Percentiles rank a stretch among this genome's conserved stretches.
These are phyloP conservation scores for Carollia perspicillata DNA, from an alignment of 2,113 vertebrate genomes.

Conservation along the genomic window DNA sequence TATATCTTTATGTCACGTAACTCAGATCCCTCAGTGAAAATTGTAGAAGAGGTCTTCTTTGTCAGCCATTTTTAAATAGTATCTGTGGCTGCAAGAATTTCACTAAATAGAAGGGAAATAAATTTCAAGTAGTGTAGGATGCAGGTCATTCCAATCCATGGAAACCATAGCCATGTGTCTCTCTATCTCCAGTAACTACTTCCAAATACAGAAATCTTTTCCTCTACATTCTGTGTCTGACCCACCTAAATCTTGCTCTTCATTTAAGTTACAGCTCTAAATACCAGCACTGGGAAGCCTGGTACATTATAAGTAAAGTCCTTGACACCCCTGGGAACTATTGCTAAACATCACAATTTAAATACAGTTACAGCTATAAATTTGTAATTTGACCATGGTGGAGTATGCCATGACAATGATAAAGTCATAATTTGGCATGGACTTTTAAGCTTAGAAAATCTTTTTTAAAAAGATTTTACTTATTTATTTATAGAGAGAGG, in stretches of 20 bases:
- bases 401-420: not conserved
- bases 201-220: not conserved
- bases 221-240: not conserved
- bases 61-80: not conserved
- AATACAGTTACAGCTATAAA: not conserved
- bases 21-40: not conserved
- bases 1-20: not conserved
- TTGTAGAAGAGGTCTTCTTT: not conserved
- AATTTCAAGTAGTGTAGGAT: not conserved
- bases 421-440: not conserved
- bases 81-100: not conserved
- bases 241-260: not conserved
- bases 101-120: not conserved
- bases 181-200: not conserved
- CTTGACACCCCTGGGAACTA: not conserved
- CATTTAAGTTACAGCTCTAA: not conserved
- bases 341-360: not conserved
- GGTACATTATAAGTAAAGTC: not conserved
- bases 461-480: not conserved
- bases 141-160: not conserved
- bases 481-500: no score
- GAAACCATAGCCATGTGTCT: not conserved
- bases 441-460: not conserved
- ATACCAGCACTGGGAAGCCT: not conserved
- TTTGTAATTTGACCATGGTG: not conserved